Base-by-base conservation (phyloP, 2,888 invertebrate species). In the Pterostichus niger region DNA sequence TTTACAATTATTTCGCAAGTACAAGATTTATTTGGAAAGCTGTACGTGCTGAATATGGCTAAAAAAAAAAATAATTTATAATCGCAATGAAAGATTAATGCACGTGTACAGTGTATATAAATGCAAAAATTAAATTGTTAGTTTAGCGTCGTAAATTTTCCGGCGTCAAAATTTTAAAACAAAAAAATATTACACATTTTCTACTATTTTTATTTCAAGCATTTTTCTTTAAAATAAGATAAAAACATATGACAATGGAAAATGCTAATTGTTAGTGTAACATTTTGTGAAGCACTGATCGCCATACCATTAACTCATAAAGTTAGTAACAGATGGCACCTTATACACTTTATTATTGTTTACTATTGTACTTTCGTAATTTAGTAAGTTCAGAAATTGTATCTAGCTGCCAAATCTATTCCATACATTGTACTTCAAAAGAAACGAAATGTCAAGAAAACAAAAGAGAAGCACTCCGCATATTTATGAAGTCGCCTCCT, bases 401-500 rank as follows among this genome's bases (percentile, higher is more conserved):
- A 33, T 56, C 56, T 40, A 56, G 56, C 40, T 77, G 77, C 77
- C 77, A 77, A 77, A 77, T 77, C 56, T 56, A 77, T 56, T 56
- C 77, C 54, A 77, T 40, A 54, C 56, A 77, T 77, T 56, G 76
- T 56, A 40, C 77, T 49, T 77, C 77, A 77, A 77, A 77, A 77
- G 77, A 77, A 75, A 40, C 59, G 17, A 77, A 56, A 56, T 77
- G 77, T 77, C 77, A 56, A 35, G 77, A 56, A 56, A 77, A 77
- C 77, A 77, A 77, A 56, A 75, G 52, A 75, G 49, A 15, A 49
- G 77, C 35, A 77, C 77, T 77, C 35, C 44, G 31, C 77, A 77
- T 77, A 77, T 77, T 77, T 77, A 77, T 77, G 56, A 77, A 77
- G 56, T 56, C 56, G 54, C 49, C 54, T 52, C 52, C 75, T 77